Base-by-base conservation (phyloP, 2,797 vertebrate genomes). In the Stomatorhinus walkeri region DNA sequence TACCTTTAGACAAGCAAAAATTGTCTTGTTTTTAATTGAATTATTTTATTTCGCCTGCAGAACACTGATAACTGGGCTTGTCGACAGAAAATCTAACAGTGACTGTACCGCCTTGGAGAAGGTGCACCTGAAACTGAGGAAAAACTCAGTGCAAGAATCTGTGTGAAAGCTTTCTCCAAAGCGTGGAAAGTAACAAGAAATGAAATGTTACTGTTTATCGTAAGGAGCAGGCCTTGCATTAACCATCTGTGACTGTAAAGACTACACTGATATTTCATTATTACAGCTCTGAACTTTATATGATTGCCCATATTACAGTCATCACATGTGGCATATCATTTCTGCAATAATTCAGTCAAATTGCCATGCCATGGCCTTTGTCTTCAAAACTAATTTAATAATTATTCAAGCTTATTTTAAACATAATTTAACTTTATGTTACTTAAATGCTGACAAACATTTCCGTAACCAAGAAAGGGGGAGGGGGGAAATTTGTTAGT, bases 341-440 rank as follows among this genome's bases (percentile, higher is more conserved):
- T 16, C 19, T 28, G 85, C 51, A 86, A 4, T 9, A 28, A 86
- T 86, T 86, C 85, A 86, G 24, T 54, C 85, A 87, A 87, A 56
- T 54, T 52, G 12, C 85, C 24, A 52, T 59, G 85, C 85, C 24
- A 52, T 59, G 85, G 24, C 85, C 85, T 40, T 87, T 56, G 85
- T 59, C 85, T 87, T 36, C 46, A 85, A 59, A 36, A n/a, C 6
- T 36, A 19, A 49, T 85, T 85, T 85, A 87, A 40, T 59, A 72
- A 72, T 36, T 59, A 87, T 87, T 56, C 56, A 87, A 87, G 24
- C 12, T 87, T 59, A 52, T 22, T 28, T 85, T 49, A 49, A 72
- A 72, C 28, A 72, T 72, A 59, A 87, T 87, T 56, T 87, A 59
- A 87, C 51, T 32, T 87, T 59, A 32, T 10, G 46, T 85, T 49